Base-by-base conservation (phyloP, 2,888 invertebrate species). In the Euzetes globulus region DNA sequence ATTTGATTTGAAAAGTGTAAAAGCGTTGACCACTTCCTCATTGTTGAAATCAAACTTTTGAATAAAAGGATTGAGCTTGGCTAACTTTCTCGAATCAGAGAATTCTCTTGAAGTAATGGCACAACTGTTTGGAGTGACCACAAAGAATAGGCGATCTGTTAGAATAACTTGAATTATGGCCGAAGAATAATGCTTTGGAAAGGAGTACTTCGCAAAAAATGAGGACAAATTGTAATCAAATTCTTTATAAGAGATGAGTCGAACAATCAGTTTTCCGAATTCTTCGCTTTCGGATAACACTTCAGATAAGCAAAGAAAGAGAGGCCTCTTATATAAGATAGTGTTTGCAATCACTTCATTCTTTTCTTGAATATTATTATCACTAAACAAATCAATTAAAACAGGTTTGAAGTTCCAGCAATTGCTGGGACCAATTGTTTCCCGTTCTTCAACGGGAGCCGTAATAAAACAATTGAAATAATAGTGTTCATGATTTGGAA, bases 381-480 rank as follows among this genome's bases (percentile, higher is more conserved):
- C 37, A 27, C 33, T 37, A 37, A 65, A 19, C 33, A 65, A 19
- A 37, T 65, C 65, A 19, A 65, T 65, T 11, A 19, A n/a, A 19
- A 6, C 4, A 4, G 55, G 37, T n/a, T 55, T 72, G 29, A 52
- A 33, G 58, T 50, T 72, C 52, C 52, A 55, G 27, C 72, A 55
- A 33, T 72, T 55, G 29, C n/a, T 65, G 6, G 65, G 37, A 33
- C 65, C 65, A n/a, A 65, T 65, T 4, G 65, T 17, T 5, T 72
- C 72, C 15, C 55, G 11, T 25, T 72, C 72, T 1, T 50, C 55
- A n/a, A n/a, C n/a, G 1, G 52, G 1, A 27, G 29, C 1, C 3
- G 52, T 55, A 15, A 72, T 58, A 58, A 72, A 72, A 33, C 72
- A 72, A 9, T 29, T 29, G 15, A 72, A 72, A n/a, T 72, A 55